A percentile compares a stretch with the other conserved stretches of the same genome.
Evolutionary conservation across 2,797 vertebrate genomes (phyloP).

Genomic region (Gouania willdenowi): DNA sequence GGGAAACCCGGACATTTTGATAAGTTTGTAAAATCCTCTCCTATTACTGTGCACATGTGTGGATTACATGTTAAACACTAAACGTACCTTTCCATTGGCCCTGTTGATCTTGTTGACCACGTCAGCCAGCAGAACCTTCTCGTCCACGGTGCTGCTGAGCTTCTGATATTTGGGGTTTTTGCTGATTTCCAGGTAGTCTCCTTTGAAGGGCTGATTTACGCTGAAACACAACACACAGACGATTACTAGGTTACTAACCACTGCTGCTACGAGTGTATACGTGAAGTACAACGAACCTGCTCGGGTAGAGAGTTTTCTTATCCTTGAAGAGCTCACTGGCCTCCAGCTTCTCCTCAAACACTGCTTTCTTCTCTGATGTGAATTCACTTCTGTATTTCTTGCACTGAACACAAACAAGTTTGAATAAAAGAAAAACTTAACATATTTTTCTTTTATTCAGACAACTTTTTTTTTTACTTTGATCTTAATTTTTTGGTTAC

Average conservation of each 20-base stretch:
- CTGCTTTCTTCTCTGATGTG: constrained; percentile 89
- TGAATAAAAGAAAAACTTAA: too few relatives aligned
- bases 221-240: constrained; percentile 59
- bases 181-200: constrained; percentile 93
- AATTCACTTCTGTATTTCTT: constrained; percentile 94
- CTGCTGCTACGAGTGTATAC: not conserved
- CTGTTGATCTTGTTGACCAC: constrained; percentile 97
- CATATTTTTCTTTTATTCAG: too few relatives aligned
- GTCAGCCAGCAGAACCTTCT: constrained; percentile 94
- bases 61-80: too few relatives aligned
- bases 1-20: too few relatives aligned
- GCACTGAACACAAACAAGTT: constrained; percentile 76
- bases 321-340: constrained; percentile 97
- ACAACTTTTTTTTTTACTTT: too few relatives aligned
- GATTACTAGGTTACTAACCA: not conserved
- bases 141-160: constrained; percentile 86
- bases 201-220: constrained; percentile 93
- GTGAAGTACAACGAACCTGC: constrained; percentile 74
- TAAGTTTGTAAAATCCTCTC: too few relatives aligned
- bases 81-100: constrained; percentile 91
- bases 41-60: too few relatives aligned
- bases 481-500: too few relatives aligned
- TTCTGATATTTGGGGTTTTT: constrained; percentile 98
- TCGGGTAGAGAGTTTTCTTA: constrained; percentile 94
- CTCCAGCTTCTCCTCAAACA: constrained; percentile 96